Evolutionary conservation across 2,113 vertebrate species (phyloP).

Genomic region (Mungos mungo): DNA sequence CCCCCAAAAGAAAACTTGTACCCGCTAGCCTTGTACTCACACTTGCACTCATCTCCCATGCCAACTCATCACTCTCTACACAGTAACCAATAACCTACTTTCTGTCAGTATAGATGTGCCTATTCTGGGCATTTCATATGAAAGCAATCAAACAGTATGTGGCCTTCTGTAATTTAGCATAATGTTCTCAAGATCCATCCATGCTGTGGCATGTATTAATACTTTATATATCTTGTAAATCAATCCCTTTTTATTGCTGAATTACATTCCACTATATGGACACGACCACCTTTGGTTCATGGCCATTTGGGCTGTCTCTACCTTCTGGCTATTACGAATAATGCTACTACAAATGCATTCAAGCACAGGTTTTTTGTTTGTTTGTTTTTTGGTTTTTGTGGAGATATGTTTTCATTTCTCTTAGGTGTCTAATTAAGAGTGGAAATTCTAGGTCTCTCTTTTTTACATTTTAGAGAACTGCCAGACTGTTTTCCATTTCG

Average conservation of each 20-base stretch:
- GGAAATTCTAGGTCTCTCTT: background rate
- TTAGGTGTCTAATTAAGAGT: background rate
- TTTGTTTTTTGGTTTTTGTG: background rate
- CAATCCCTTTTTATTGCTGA: background rate
- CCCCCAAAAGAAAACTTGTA: background rate
- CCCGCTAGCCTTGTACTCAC: background rate
- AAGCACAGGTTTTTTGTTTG: background rate
- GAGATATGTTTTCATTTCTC: too few relatives aligned
- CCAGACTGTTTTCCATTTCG: background rate
- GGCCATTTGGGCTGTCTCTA: background rate
- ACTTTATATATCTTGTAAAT: background rate
- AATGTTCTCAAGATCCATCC: background rate
- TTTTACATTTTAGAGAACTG: background rate
- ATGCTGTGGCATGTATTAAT: background rate
- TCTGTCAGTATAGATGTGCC: background rate
- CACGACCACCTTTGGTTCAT: background rate
- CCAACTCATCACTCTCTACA: background rate
- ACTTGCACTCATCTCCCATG: background rate
- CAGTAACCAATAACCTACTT: background rate
- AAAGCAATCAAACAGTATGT: background rate
- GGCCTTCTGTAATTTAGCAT: background rate
- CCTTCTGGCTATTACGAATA: background rate
- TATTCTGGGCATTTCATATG: background rate
- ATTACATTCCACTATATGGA: background rate
- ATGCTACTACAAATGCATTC: background rate